Evolutionary conservation across 2,888 invertebrate genomes (phyloP).

Genomic region (Dasysyrphus albostriatus): DNA sequence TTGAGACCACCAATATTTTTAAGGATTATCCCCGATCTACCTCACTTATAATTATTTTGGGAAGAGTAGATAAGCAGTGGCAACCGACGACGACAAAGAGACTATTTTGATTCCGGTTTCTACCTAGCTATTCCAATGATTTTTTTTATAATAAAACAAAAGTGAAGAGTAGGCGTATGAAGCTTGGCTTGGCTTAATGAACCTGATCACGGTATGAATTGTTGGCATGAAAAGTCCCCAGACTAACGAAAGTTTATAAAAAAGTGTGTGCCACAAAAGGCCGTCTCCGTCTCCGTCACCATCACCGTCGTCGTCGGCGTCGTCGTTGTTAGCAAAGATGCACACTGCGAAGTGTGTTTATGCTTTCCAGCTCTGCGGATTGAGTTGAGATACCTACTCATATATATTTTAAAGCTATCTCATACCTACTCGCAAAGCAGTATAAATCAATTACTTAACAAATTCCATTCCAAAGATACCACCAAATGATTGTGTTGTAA

Average conservation of each 20-base stretch:
- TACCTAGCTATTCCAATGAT: background rate
- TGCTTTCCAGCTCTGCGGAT: background rate
- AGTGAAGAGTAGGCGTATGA: background rate
- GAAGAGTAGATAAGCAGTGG: background rate
- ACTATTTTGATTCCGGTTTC: background rate
- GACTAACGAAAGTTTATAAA: background rate
- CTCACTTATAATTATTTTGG: background rate
- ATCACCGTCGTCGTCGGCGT: too few species aligned
- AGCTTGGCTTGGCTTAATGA: conserved; percentile 12
- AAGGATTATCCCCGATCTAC: background rate
- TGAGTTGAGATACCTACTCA: background rate
- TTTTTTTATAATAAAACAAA: background rate
- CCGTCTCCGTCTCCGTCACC: background rate
- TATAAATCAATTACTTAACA: conserved; percentile 2
- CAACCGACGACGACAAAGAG: background rate
- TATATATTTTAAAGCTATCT: background rate
- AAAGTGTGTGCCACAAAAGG: background rate
- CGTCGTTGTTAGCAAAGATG: background rate
- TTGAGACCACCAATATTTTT: background rate
- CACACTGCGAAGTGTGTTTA: background rate
- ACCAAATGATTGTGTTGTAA: background rate
- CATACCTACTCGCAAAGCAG: background rate
- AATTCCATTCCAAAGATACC: background rate
- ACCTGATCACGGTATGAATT: conserved; percentile 1
- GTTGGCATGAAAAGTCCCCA: conserved; percentile 10